Evolutionary conservation across 2,888 invertebrate species (phyloP), one percentile per base, ranked within the genome.

Genomic region (Hemicrepidius hirtus): DNA sequence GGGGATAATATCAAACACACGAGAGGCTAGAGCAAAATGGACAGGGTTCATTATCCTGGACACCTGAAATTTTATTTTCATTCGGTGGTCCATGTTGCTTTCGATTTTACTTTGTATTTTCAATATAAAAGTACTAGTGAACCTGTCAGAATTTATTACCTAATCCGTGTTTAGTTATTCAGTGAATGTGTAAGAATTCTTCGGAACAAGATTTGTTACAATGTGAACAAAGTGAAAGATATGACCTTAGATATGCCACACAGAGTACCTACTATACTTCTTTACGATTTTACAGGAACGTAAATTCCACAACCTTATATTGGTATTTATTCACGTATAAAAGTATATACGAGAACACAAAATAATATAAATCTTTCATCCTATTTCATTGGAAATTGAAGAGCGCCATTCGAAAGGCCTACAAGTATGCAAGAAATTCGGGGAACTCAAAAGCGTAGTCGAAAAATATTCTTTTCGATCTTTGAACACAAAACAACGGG

Each of bases 401-500:
- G 63, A 68, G 63, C 55, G 50, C 46, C 49, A 53, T 46, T 24
- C 28, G 50, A 50, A 65, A 60, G 62, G 71, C 53, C 71, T 67
- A 63, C 41, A 73, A 73, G 57, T 55, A 72, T 68, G 72, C 68
- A 68, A 72, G 68, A 68, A 64, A 73, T 68, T 63, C 65, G 44
- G 16, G 20, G 62, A 69, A 73, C 65, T 68, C 69, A 40, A 64
- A 68, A 68, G 68, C 73, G 40, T 73, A 73, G 28, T 69, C 59
- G 68, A 73, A 73, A 73, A 63, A 72, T 72, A 67, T 71, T 62
- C 68, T 57, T 71, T 72, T 71, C 68, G 62, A 71, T 74, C 70
- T 74, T 67, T 71, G 63, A 68, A 62, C 53, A 71, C 74, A 71
- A 71, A 68, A 71, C 71, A 74, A 71, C 68, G 65, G 66, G 59